These are phyloP conservation scores for Ailuropoda melanoleuca DNA, from an alignment of 2,113 vertebrate species.

Conservation along the genomic window DNA sequence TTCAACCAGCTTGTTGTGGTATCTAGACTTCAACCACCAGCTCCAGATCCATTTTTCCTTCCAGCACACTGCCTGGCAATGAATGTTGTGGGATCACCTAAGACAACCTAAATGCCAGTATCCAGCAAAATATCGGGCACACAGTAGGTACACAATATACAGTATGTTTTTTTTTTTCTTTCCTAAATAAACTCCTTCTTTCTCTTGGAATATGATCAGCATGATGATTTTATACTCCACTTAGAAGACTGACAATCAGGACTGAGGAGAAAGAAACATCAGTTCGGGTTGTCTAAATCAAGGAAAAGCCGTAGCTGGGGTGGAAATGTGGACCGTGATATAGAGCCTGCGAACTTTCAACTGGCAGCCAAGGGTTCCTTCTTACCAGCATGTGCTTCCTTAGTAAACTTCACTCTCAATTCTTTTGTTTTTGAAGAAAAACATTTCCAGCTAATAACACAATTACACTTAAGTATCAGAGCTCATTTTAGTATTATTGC, in stretches of 20 bases:
- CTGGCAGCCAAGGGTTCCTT: neutral
- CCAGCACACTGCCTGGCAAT: neutral
- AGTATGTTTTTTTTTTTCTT: neutral
- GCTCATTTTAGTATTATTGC: conserved; percentile 81
- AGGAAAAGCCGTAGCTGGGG: neutral
- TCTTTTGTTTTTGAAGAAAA: conserved; percentile 79
- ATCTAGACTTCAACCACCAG: neutral
- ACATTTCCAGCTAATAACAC: conserved; percentile 77
- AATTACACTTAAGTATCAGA: conserved; percentile 76
- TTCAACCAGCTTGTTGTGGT: neutral
- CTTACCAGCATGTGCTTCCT: conserved; percentile 10
- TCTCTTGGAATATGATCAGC: neutral
- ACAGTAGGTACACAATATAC: neutral
- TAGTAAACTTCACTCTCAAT: conserved; percentile 67
- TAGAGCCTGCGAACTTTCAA: neutral
- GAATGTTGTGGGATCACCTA: neutral
- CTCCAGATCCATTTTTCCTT: neutral
- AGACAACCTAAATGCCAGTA: neutral
- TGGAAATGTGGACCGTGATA: neutral
- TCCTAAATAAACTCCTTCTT: neutral
- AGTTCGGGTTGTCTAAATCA: neutral
- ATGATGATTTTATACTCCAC: neutral
- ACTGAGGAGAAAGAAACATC: neutral
- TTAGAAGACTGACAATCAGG: neutral
- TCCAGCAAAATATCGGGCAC: neutral